These are phyloP conservation scores for Melangyna quadrimaculata DNA, from an alignment of 2,888 invertebrate genomes.

Conservation along the genomic window DNA sequence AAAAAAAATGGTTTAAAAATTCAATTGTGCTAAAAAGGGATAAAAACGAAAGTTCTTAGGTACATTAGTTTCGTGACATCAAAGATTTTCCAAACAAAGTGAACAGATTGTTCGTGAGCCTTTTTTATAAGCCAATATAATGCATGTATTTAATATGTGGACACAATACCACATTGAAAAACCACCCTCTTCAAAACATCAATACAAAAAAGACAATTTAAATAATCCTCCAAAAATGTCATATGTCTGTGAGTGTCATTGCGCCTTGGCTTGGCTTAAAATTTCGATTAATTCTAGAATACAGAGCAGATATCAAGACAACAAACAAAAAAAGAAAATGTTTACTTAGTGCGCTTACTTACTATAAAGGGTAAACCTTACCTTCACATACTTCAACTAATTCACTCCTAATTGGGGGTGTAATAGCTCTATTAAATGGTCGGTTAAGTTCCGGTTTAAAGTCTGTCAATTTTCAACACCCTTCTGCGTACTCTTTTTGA, in stretches of 20 bases:
- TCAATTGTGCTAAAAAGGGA: not conserved
- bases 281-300: slow-evolving; percentile 26
- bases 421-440: slow-evolving; percentile 79
- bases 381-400: slow-evolving; percentile 70
- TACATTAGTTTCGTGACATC: slow-evolving; percentile 17
- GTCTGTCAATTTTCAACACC: slow-evolving; percentile 75
- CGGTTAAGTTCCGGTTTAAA: slow-evolving; percentile 76
- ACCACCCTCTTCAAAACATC: slow-evolving; percentile 55
- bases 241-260: slow-evolving; percentile 64
- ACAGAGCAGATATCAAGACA: not conserved
- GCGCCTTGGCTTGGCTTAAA: slow-evolving; percentile 28
- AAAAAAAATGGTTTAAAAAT: too few relatives aligned
- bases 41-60: not conserved
- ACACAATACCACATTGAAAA: slow-evolving; percentile 26
- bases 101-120: slow-evolving; percentile 56
- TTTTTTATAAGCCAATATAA: slow-evolving; percentile 6
- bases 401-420: slow-evolving; percentile 80
- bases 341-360: slow-evolving; percentile 9
- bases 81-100: slow-evolving; percentile 48
- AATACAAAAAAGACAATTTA: slow-evolving; percentile 56
- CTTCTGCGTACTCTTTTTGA: slow-evolving; percentile 53
- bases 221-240: slow-evolving; percentile 70
- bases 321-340: slow-evolving; percentile 6
- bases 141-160: not conserved
- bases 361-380: slow-evolving; percentile 43